Evolutionary conservation across 2,888 invertebrate genomes (phyloP), one percentile per base, ranked within the genome.

Genomic region (Drosophila infuscata): DNA sequence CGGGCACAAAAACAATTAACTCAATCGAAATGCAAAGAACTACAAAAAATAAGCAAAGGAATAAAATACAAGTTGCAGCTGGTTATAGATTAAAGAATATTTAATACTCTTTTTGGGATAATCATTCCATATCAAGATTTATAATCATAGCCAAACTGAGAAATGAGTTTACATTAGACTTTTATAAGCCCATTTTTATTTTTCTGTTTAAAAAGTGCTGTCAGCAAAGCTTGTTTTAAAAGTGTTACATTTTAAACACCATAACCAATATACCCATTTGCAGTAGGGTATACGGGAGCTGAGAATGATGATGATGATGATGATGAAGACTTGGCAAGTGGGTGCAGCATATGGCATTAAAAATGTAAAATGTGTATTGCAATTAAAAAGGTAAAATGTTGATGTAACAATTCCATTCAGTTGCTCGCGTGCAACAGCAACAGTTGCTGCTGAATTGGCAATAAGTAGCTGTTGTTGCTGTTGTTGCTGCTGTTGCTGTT

Each of bases 371-470:
- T 70, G 60, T 73, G 62, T 73, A 56, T 52, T 70, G 72, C 86
- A 90, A 88, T 88, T 88, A 88, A 88, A 85, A 90, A 82, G 83
- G 82, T 48, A 60, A 60, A 68, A 83, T 83, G 60, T 80, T 84
- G 87, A 90, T 85, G 86, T 78, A 83, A 82, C 80, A 80, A 88
- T 86, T 88, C 57, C 59, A 74, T 57, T 46, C 64, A 65, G 48
- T 62, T 62, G 67, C 36, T 74, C 70, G 68, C 73, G 41, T 70
- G 79, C 67, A 51, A 36, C 61, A 64, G 76, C 81, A 88, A 88
- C 83, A 79, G 88, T 89, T 89, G 88, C 60, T 59, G 43, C 43
- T 70, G 51, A 43, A 70, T 70, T 69, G 69, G 56, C 76, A 78
- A 67, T 74, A 49, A 62, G 62, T 68, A 43, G 59, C 41, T 53